A percentile compares a stretch with the other conserved stretches of the same genome.
Conservation (phyloP, 2,797 vertebrate genomes). For the Poeciliopsis presidionis region DNA sequence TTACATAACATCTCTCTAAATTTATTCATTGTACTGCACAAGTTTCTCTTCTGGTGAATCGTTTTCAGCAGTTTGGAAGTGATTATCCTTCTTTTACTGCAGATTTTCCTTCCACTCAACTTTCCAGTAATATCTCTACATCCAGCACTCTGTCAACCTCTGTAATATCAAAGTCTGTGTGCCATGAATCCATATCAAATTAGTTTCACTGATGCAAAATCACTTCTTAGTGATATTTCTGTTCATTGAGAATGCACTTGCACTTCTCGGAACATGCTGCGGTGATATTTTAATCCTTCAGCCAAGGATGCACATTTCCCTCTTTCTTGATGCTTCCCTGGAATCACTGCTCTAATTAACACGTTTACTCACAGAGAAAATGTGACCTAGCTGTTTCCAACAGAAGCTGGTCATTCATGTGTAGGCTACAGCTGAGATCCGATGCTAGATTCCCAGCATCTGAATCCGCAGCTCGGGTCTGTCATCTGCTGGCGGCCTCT, state of each 20-base stretch:
- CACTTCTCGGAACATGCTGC: too few relatives aligned
- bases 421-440: slow-evolving; percentile 52
- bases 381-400: slow-evolving; percentile 23
- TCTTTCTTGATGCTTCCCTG: slow-evolving; percentile 4
- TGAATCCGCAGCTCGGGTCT: slow-evolving; percentile 25
- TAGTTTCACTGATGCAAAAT: not conserved
- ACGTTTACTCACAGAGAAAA: slow-evolving; percentile 32
- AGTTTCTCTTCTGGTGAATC: not conserved
- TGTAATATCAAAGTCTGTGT: not conserved
- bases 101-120: not conserved
- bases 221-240: not conserved
- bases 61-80: not conserved
- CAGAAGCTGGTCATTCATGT: slow-evolving; percentile 50
- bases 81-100: too few relatives aligned
- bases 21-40: not conserved
- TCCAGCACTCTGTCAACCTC: not conserved
- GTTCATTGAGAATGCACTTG: not conserved
- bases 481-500: slow-evolving; percentile 52
- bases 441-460: slow-evolving; percentile 45
- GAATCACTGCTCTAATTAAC: slow-evolving; percentile 41
- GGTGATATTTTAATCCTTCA: not conserved
- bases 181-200: not conserved
- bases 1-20: not conserved
- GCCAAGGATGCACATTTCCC: not conserved
- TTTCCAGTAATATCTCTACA: not conserved